phyloP scores from a whole-genome alignment of 2,888 invertebrate species.

The Hymenopus coronatus region DNA sequence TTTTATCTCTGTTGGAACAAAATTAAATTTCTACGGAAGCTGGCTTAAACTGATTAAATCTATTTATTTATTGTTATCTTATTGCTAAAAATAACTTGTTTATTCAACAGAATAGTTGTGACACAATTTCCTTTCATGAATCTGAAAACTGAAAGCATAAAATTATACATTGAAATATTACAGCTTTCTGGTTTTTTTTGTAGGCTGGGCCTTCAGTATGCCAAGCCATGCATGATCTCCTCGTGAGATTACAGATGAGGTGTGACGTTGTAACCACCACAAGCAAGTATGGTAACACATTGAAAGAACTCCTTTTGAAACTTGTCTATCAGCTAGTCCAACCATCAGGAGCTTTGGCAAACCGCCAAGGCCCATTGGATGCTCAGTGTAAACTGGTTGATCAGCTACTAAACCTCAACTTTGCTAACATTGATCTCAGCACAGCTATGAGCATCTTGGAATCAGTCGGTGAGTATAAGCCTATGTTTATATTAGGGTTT shows the following conservation, averaged over 20 bases:
- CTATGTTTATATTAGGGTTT: conserved; percentile 39
- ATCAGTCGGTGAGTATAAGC: conserved; percentile 58
- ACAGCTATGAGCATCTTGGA: conserved; percentile 72
- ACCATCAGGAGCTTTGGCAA: conserved; percentile 62
- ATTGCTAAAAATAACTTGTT: no score
- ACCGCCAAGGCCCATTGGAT: conserved; percentile 67
- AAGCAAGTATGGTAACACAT: conserved; percentile 51
- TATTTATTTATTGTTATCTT: no score
- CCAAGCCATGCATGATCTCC: conserved; percentile 67
- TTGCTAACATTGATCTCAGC: conserved; percentile 65
- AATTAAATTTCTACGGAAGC: no score
- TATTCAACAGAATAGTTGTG: no score
- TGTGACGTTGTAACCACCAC: conserved; percentile 58
- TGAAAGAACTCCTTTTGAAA: conserved; percentile 66
- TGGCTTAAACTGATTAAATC: no score
- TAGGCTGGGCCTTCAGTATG: conserved; percentile 76
- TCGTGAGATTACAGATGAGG: conserved; percentile 65
- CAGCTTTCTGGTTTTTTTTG: background rate
- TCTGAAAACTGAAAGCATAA: no score
- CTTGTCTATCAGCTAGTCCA: conserved; percentile 70
- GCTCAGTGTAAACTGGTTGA: conserved; percentile 71
- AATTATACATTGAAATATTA: background rate
- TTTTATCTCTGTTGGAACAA: no score
- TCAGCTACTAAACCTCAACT: conserved; percentile 62
- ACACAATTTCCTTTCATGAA: no score